Evolutionary conservation across 2,888 invertebrate species (phyloP), one percentile per base, ranked within the genome.

Genomic region (Dryobotodes eremita): DNA sequence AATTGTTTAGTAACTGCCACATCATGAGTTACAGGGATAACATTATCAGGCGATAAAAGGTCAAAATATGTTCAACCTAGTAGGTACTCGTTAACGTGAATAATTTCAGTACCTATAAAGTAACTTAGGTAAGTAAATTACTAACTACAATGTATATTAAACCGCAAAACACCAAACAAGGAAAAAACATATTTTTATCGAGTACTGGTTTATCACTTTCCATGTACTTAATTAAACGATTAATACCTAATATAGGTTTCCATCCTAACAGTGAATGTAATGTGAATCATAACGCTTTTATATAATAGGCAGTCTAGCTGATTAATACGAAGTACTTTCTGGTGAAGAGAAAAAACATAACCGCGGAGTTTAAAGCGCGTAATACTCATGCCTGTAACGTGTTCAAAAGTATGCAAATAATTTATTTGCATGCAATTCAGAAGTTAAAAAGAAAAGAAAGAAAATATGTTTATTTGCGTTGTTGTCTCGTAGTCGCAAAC

Each of bases 111-210:
- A 59, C 55, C 53, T 31, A 83, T 59, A 68, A 75, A 50, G 48
- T 50, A 70, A 13, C 65, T 59, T 75, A 55, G 70, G 71, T 75
- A 66, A 65, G 15, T 42, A 46, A 46, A 69, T 23, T 20, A 20
- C 50, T 65, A 53, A 36, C 17, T 64, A 75, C 61, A 75, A 61
- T 71, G 62, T 73, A 61, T n/a, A 68, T 11, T 23, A 59, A 84
- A 75, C 86, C 86, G 72, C 83, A 82, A 84, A 81, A 71, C 71
- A 61, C 42, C 53, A 75, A 62, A 84, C 61, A 48, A 86, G 86
- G 86, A 84, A 84, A 84, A 84, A 86, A 86, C 72, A 82, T 57
- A 70, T 83, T 78, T 72, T n/a, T 31, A 75, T 70, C 74, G 26
- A n/a, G 75, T 59, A 53, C 59, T 72, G 42, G 55, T 82, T 85